A percentile compares a stretch with the other conserved stretches of the same genome.
Evolutionary conservation across 2,797 vertebrate species (phyloP).

Genomic region (Arrhamphus sclerolepis): DNA sequence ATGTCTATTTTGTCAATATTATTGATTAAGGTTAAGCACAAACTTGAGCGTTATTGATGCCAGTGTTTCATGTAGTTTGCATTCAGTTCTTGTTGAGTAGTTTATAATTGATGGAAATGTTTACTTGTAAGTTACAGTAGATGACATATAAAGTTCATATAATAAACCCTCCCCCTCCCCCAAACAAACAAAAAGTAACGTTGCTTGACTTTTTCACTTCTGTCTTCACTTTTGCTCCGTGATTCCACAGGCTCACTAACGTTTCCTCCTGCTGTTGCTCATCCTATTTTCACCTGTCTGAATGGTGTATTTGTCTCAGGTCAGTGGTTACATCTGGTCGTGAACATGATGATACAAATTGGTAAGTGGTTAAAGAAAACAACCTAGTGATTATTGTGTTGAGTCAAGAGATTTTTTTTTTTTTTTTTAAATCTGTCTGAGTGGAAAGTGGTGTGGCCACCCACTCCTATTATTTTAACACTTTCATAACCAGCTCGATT

Average conservation of each 20-base stretch:
- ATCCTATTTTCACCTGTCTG: constrained; percentile 33
- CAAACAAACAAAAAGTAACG: constrained; percentile 23
- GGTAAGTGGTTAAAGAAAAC: constrained; percentile 65
- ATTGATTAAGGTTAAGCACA: background rate
- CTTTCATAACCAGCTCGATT: constrained; percentile 59
- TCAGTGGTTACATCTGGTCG: constrained; percentile 58
- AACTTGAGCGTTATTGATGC: constrained; percentile 5
- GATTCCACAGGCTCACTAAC: constrained; percentile 41
- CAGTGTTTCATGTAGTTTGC: constrained; percentile 25
- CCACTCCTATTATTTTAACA: constrained; percentile 44
- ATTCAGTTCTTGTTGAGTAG: constrained; percentile 3
- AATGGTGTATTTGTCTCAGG: constrained; percentile 63
- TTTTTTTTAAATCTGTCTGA: constrained; percentile 41
- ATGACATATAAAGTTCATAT: background rate
- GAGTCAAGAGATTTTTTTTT: constrained; percentile 67
- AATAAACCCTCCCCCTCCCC: too few species aligned
- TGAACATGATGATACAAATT: constrained; percentile 64
- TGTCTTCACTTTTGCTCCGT: constrained; percentile 40
- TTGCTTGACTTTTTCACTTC: constrained; percentile 27
- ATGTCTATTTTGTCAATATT: background rate
- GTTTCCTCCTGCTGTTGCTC: constrained; percentile 52
- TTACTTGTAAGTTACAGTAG: constrained; percentile 9
- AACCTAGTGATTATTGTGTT: constrained; percentile 59
- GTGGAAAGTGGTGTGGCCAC: constrained; percentile 26
- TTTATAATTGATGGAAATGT: background rate